A percentile compares a stretch with the other conserved stretches of the same genome.
These are phyloP conservation scores for Labeo calbasu DNA, from an alignment of 2,797 vertebrate genomes.

Conservation along the genomic window DNA sequence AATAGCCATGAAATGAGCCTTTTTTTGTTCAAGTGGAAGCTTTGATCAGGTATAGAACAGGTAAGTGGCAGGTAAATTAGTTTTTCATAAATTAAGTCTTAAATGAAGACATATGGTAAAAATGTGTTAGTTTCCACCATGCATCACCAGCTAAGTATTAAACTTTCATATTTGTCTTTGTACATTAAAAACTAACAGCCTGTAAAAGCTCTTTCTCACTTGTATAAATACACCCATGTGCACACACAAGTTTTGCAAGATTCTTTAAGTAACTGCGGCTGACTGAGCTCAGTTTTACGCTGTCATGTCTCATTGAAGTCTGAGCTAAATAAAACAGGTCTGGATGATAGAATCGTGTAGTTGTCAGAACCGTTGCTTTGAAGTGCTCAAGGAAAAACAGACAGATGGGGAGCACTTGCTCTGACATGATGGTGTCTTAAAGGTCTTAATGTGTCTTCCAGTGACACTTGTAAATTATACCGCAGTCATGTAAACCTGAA, in stretches of 20 bases:
- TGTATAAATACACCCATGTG: background rate
- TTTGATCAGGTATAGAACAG: constrained; percentile 16
- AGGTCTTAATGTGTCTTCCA: background rate
- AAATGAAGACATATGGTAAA: background rate
- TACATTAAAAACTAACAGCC: background rate
- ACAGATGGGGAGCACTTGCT: background rate
- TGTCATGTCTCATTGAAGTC: constrained; percentile 13
- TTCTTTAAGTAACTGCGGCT: constrained; percentile 34
- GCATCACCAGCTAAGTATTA: background rate
- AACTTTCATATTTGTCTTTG: constrained; percentile 1
- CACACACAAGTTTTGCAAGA: constrained; percentile 15
- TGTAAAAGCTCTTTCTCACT: background rate
- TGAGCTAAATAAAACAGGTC: background rate
- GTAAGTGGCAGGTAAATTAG: background rate
- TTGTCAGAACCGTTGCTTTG: background rate
- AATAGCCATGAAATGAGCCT: background rate
- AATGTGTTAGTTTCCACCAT: too few relatives aligned
- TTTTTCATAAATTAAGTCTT: background rate
- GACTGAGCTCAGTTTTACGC: constrained; percentile 10
- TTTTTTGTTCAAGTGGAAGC: background rate
- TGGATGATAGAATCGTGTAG: background rate
- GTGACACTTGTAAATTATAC: background rate
- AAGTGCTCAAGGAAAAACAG: background rate
- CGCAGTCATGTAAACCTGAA: background rate
- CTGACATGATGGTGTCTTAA: background rate